A percentile compares a stretch with the other conserved stretches of the same genome.
Evolutionary conservation across 53 echinoderm and acorn worm genomes (phyloP).

Genomic region (Holothuria scabra): DNA sequence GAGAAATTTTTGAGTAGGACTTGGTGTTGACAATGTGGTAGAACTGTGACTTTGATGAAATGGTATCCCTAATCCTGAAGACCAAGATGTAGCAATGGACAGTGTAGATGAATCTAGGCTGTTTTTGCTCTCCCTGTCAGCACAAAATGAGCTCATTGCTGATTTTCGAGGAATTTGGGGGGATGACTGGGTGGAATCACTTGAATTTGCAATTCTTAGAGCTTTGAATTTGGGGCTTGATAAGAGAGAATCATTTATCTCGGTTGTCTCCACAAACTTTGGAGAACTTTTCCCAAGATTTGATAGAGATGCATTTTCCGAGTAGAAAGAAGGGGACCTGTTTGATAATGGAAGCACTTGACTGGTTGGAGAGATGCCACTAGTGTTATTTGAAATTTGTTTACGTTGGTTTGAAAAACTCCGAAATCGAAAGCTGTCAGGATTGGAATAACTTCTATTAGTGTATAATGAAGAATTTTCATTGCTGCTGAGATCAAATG

Average conservation of each 20-base stretch:
- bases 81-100: constrained; percentile 26
- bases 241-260: constrained; percentile 17
- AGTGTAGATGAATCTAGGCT: constrained; percentile 1
- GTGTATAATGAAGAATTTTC: neutral
- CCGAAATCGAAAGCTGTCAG: too few species aligned
- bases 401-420: neutral
- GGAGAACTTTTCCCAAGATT: neutral
- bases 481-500: neutral
- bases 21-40: constrained; percentile 2
- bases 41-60: constrained; percentile 16
- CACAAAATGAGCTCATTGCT: neutral
- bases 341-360: neutral
- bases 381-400: too few species aligned
- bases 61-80: constrained; percentile 12
- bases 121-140: constrained; percentile 13
- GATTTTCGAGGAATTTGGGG: neutral
- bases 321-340: neutral
- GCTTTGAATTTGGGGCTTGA: constrained; percentile 34
- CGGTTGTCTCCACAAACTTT: neutral
- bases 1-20: neutral
- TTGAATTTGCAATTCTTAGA: neutral
- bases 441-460: neutral
- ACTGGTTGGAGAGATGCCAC: neutral
- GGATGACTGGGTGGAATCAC: neutral
- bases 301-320: too few species aligned